Conservation (phyloP, 2,113 vertebrate genomes). For the Pangasianodon hypophthalmus region DNA sequence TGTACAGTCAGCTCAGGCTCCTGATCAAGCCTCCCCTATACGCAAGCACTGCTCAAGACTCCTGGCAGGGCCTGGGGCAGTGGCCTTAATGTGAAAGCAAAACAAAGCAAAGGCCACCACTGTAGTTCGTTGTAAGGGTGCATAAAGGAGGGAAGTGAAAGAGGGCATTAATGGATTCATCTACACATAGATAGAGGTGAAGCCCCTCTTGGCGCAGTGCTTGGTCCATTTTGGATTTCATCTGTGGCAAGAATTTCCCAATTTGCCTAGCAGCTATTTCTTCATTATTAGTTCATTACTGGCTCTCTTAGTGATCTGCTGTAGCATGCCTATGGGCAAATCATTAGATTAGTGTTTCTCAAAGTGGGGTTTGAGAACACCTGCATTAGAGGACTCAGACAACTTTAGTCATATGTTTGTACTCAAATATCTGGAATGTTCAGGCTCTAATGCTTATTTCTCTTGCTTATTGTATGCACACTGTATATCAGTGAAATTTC, state of each 20-base stretch:
- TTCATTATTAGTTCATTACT: neutral
- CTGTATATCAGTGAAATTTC: neutral
- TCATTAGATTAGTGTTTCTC: neutral
- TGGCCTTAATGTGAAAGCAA: conserved; percentile 58
- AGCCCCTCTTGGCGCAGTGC: conserved; percentile 60
- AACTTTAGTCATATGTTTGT: neutral
- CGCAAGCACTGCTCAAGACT: conserved; percentile 63
- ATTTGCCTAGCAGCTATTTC: conserved; percentile 28
- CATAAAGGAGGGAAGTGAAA: conserved; percentile 72
- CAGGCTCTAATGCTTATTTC: neutral
- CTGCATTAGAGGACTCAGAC: neutral
- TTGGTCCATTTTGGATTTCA: conserved; percentile 39
- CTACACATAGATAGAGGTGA: conserved; percentile 67
- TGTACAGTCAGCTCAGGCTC: conserved; percentile 62
- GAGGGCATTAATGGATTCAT: conserved; percentile 70
- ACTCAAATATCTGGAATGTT: neutral
- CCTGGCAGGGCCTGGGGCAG: conserved; percentile 65
- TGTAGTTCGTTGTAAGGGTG: conserved; percentile 73
- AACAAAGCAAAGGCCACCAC: conserved; percentile 71
- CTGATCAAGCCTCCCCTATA: conserved; percentile 48
- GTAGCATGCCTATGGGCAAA: neutral
- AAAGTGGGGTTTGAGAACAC: neutral
- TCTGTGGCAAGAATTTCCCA: conserved; percentile 34
- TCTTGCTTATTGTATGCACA: neutral
- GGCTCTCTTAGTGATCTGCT: neutral